Percentiles rank a stretch among this genome's conserved stretches.
Evolutionary conservation across 2,797 vertebrate species (phyloP).

Genomic region (Enteromius anoplus): DNA sequence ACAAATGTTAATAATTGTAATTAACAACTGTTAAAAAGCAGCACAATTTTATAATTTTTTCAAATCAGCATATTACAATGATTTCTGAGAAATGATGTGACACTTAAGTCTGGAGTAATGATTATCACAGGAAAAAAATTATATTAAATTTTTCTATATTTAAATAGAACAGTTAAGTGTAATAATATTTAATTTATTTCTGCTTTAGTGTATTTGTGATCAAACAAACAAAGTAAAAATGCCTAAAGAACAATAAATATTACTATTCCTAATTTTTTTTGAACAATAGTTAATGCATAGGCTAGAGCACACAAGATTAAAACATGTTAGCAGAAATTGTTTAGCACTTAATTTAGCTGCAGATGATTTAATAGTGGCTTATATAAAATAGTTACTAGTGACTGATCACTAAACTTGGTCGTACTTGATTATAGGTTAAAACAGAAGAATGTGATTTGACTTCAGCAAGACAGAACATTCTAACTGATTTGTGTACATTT

Average conservation of each 20-base stretch:
- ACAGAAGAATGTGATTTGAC: background rate
- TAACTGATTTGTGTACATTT: background rate
- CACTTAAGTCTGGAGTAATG: background rate
- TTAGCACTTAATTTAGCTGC: background rate
- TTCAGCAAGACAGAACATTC: background rate
- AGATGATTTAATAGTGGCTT: background rate
- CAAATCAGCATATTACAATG: background rate
- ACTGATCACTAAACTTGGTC: background rate
- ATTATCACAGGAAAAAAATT: background rate
- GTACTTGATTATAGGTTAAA: background rate
- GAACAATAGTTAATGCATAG: background rate
- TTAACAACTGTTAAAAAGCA: background rate
- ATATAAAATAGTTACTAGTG: background rate
- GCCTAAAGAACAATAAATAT: background rate
- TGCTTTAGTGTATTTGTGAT: background rate
- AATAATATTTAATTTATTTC: background rate
- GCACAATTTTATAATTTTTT: no score
- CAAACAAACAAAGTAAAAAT: background rate
- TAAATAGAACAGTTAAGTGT: background rate
- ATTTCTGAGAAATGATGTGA: background rate
- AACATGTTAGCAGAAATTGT: background rate
- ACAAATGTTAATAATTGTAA: background rate
- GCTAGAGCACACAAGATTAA: background rate
- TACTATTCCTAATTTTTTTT: background rate
- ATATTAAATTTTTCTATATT: background rate